phyloP scores from a whole-genome alignment of 1,140 invertebrate species.

The Calliphora vicina region DNA sequence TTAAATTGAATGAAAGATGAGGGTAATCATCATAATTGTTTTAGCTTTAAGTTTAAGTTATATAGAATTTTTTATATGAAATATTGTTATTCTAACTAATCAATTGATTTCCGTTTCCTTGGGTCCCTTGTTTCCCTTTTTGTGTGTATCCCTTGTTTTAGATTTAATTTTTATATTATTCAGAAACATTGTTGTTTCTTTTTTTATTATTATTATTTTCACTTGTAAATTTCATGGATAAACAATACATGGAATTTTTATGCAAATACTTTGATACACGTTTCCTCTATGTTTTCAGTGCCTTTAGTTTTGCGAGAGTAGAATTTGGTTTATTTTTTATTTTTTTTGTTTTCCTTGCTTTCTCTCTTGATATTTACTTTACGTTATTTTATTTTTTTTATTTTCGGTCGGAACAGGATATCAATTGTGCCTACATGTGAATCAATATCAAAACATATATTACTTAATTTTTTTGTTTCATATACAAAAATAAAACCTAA shows the following conservation, averaged over 20 bases:
- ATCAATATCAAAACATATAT: slow-evolving; percentile 13
- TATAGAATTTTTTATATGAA: too few species aligned
- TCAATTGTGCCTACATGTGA: slow-evolving; percentile 20
- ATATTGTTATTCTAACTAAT: neutral
- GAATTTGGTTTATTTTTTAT: neutral
- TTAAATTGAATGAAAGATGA: slow-evolving; percentile 22
- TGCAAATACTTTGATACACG: slow-evolving; percentile 28
- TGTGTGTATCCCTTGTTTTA: neutral
- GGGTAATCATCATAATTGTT: slow-evolving; percentile 23
- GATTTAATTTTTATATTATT: slow-evolving; percentile 26
- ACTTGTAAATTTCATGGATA: neutral
- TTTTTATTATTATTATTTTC: slow-evolving; percentile 11
- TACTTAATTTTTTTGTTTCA: neutral
- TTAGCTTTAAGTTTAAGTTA: neutral
- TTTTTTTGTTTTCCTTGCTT: neutral
- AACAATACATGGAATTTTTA: slow-evolving; percentile 4
- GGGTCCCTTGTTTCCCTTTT: neutral
- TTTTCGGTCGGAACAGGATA: slow-evolving; percentile 22
- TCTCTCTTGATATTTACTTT: too few species aligned
- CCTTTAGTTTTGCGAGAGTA: neutral
- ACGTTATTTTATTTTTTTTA: neutral
- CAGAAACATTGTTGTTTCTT: neutral
- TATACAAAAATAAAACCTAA: neutral
- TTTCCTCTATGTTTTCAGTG: slow-evolving; percentile 1
- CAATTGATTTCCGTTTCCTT: slow-evolving; percentile 25